Base-by-base conservation (phyloP, 2,888 invertebrate species). In the Hipparchia semele region DNA sequence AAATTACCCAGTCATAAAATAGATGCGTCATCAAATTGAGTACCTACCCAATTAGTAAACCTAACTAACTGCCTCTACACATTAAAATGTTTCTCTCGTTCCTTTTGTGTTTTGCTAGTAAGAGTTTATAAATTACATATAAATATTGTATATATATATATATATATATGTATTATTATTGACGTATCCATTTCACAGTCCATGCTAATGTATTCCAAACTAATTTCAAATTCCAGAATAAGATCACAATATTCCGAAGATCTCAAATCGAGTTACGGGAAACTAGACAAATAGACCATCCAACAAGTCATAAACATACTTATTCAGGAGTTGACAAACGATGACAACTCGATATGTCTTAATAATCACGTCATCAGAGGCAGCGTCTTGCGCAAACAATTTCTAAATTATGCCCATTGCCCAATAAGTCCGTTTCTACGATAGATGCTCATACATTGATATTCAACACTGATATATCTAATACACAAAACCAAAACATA, bases 391-490 rank as follows among this genome's bases (percentile, higher is more conserved):
- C 79, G 80, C 83, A 78, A 82, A 85, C 85, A 86, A 87, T 87
- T 85, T 83, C 86, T 82, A 87, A 90, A 90, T 90, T 87, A 88
- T 88, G 82, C 84, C 77, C 80, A 81, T 88, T 88, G 82, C 84
- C 77, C 80, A 81, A 80, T 81, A 80, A 80, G 86, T 85, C 85
- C 79, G 81, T 82, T 83, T 80, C 82, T 77, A 77, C 82, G 86
- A 90, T 89, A 85, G 86, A 90, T 90, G 88, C 83, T 82, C 84
- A 78, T 82, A 80, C 89, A 90, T 90, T 87, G 89, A 88, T 89
- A 90, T 90, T 87, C 89, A 86, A 87, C 89, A 85, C 87, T 90
- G 90, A 90, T 90, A 87, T 90, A 90, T 90, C 84, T 76, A 12
- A 71, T 59, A 12, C 58, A 60, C 59, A 51, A 60, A 53, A 85